Evolutionary conservation across 2,888 invertebrate species (phyloP).

Genomic region (Cephus pygmeus): DNA sequence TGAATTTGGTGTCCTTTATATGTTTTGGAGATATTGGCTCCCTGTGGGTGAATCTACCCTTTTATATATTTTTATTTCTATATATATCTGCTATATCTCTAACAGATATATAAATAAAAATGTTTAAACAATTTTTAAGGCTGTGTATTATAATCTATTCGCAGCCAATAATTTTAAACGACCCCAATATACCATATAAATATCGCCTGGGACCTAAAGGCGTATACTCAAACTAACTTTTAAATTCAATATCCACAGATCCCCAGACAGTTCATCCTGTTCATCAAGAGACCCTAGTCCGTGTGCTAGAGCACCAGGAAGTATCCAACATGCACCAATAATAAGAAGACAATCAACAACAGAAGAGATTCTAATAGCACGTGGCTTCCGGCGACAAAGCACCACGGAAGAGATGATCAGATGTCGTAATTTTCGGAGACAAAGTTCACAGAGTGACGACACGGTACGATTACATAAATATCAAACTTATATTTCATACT

Average conservation of each 20-base stretch:
- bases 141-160: too few relatives aligned
- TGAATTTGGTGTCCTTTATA: too few relatives aligned
- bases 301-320: slow-evolving; percentile 70
- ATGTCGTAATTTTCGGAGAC: slow-evolving; percentile 89
- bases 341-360: slow-evolving; percentile 90
- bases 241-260: slow-evolving; percentile 45
- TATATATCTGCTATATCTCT: too few relatives aligned
- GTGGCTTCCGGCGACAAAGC: slow-evolving; percentile 89
- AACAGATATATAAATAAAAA: too few relatives aligned
- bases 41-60: too few relatives aligned
- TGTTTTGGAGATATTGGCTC: too few relatives aligned
- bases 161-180: too few relatives aligned
- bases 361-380: slow-evolving; percentile 89
- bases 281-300: slow-evolving; percentile 90
- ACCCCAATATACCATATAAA: too few relatives aligned
- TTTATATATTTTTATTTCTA: too few relatives aligned
- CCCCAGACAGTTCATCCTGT: slow-evolving; percentile 74
- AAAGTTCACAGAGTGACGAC: slow-evolving; percentile 91
- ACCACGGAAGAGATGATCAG: slow-evolving; percentile 95
- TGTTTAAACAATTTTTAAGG: too few relatives aligned
- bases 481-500: background rate
- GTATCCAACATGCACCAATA: slow-evolving; percentile 69
- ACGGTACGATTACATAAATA: slow-evolving; percentile 53
- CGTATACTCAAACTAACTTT: background rate
- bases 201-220: too few relatives aligned